Evolutionary conservation across 35 echinoderm and acorn worm genomes (phyloP).

Genomic region (Anneissia japonica): DNA sequence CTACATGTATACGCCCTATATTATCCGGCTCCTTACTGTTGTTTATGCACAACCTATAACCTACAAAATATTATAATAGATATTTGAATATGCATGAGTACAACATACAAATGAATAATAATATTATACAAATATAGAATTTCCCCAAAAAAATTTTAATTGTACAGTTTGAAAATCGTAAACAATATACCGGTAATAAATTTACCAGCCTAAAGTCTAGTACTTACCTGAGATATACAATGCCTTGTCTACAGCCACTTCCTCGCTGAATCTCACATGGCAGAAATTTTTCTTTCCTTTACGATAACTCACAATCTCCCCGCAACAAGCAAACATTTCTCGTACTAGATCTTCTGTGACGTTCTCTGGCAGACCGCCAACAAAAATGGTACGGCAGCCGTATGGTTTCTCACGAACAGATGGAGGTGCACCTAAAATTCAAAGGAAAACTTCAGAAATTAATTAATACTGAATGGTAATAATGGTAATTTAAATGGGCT

Average conservation of each 20-base stretch:
- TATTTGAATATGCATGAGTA: background rate
- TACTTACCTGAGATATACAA: constrained; percentile 54
- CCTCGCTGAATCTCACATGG: constrained; percentile 45
- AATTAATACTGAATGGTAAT: no score
- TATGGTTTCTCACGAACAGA: constrained; percentile 45
- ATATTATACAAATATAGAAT: no score
- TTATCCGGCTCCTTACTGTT: constrained; percentile 10
- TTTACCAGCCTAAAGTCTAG: background rate
- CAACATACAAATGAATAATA: no score
- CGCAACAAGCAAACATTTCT: constrained; percentile 52
- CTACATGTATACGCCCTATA: constrained; percentile 48
- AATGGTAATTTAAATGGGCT: no score
- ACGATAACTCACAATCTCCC: constrained; percentile 26
- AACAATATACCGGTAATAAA: background rate
- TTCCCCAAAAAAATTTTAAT: no score
- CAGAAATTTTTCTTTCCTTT: constrained; percentile 47
- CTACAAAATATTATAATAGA: constrained; percentile 5
- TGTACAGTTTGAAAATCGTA: background rate
- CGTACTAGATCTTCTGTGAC: constrained; percentile 40
- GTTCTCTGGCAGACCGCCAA: constrained; percentile 52
- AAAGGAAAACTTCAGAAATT: no score
- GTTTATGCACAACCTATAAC: constrained; percentile 41
- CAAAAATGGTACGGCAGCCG: constrained; percentile 67
- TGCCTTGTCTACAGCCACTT: constrained; percentile 39
- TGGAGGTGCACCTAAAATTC: background rate